Base-by-base conservation (phyloP, 2,113 vertebrate species). In the Eonycteris spelaea region DNA sequence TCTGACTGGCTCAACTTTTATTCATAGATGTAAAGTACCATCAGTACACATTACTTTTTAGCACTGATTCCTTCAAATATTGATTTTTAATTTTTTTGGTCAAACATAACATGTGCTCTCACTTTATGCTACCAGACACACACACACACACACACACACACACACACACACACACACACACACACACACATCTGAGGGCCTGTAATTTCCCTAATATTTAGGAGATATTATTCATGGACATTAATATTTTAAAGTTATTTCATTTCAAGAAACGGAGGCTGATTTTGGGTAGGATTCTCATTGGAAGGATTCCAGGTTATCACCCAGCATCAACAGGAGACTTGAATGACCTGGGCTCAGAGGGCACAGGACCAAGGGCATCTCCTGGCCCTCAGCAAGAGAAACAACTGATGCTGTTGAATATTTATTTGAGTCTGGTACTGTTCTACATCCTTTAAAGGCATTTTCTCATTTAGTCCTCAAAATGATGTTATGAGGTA, bases 61-160 rank as follows among this genome's bases (percentile, higher is more conserved):
- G 93, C 88, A 70, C 71, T 68, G 70, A 85, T 91, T 96, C 89
- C 86, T 78, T 98, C 95, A 96, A 95, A 98, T 96, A 97, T 98
- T 97, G 95, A 96, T 97, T 96, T 96, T 96, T 97, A 86, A 96
- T 91, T 96, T 97, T 97, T 97, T 93, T 93, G 80, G 85, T 97
- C 94, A 97, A 98, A 96, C 89, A 93, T 67, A 95, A 93, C 2
- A 18, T 71, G 61, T 91, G 78, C 48, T 93, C 19, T 96, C 82
- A 92, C 90, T 96, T 93, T 91, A 48, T 97, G 61, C 78, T 65
- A 77, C 71, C 51, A 91, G 71, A 87, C 45, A 53, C 18, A 94
- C 14, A 70, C 57, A 78, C 45, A 86, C 15, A 86, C 35, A 70
- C 19, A 65, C 73, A 35, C 71, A 90, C 51, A 63, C 30, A 80